A percentile compares a stretch with the other conserved stretches of the same genome.
phyloP scores from a whole-genome alignment of 2,113 vertebrate species.

The Nothobranchius kuhntae region DNA sequence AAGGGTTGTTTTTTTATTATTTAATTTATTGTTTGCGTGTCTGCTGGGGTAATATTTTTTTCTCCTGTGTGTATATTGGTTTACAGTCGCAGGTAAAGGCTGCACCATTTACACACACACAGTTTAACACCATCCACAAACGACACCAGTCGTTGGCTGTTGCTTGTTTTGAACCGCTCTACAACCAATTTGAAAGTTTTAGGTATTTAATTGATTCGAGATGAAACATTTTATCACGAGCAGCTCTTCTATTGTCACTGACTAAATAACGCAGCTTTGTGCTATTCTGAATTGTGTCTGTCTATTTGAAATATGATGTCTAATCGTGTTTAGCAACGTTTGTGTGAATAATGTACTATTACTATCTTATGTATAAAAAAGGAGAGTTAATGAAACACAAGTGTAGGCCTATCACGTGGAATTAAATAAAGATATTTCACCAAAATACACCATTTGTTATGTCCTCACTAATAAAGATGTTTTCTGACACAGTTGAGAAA shows the following conservation, averaged over 20 bases:
- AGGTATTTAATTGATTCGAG: constrained; percentile 59
- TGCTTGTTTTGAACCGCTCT: constrained; percentile 61
- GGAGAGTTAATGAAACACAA: constrained; percentile 81
- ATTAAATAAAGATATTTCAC: constrained; percentile 88
- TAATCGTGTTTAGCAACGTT: constrained; percentile 89
- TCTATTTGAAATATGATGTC: constrained; percentile 86
- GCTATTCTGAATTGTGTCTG: constrained; percentile 85
- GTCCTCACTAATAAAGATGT: background rate
- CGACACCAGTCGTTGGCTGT: constrained; percentile 62
- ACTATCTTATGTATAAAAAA: constrained; percentile 87
- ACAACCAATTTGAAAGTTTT: constrained; percentile 47
- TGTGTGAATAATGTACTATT: constrained; percentile 88
- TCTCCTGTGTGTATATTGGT: constrained; percentile 49
- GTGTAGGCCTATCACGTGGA: constrained; percentile 84
- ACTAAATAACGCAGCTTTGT: constrained; percentile 86
- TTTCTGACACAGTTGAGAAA: background rate
- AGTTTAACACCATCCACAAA: constrained; percentile 55
- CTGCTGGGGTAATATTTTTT: constrained; percentile 48
- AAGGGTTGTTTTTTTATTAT: constrained; percentile 44
- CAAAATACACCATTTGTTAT: constrained; percentile 48
- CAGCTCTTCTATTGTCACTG: constrained; percentile 79
- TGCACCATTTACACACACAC: constrained; percentile 24
- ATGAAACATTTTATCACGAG: constrained; percentile 73
- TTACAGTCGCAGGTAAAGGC: constrained; percentile 55
- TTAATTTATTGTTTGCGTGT: constrained; percentile 73